A percentile compares a stretch with the other conserved stretches of the same genome.
Conservation (phyloP, 2,797 vertebrate species). For the Chelidonichthys spinosus region DNA sequence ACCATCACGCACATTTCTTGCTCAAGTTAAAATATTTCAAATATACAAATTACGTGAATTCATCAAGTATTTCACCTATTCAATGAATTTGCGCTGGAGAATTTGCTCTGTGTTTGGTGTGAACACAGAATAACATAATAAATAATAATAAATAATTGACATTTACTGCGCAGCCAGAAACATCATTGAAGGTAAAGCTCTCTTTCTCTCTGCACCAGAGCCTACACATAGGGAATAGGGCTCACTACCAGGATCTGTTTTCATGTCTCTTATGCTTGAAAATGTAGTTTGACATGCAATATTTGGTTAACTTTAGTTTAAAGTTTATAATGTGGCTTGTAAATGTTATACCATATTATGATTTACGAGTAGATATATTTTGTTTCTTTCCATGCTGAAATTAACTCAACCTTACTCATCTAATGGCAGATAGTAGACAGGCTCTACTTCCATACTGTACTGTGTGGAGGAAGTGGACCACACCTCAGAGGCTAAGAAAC, state of each 20-base stretch:
- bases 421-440: slow-evolving; percentile 15
- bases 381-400: slow-evolving; percentile 3
- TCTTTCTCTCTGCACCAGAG: no score
- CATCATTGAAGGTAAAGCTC: no score
- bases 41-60: no score
- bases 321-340: neutral
- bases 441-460: slow-evolving; percentile 14
- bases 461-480: slow-evolving; percentile 56
- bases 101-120: no score
- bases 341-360: neutral
- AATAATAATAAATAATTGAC: no score
- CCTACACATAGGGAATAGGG: no score
- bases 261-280: neutral
- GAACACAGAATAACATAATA: no score
- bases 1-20: no score
- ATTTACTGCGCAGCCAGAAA: no score
- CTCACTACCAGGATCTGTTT: neutral
- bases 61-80: no score
- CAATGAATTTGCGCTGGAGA: no score
- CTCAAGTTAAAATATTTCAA: no score
- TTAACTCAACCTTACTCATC: slow-evolving; percentile 12
- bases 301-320: neutral
- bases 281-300: neutral
- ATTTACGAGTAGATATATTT: neutral
- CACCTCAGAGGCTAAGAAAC: slow-evolving; percentile 55